Conservation (phyloP, 1,140 invertebrate species). For the Battus philenor region DNA sequence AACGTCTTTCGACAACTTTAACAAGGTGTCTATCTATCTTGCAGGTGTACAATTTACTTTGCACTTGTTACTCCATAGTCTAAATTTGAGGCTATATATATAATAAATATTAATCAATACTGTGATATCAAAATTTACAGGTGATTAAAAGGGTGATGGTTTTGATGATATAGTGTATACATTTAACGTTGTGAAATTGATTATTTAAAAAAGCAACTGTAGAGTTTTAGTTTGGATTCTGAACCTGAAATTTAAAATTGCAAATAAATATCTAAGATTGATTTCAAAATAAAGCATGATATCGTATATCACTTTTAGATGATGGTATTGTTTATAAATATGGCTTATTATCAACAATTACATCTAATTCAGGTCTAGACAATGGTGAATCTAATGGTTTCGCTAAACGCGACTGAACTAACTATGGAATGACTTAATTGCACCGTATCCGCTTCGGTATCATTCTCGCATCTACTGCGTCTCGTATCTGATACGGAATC, state of each 20-base stretch:
- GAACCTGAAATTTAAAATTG: not conserved
- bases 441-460: constrained; percentile 21
- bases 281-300: not conserved
- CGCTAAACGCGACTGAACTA: constrained; percentile 21
- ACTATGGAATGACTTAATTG: constrained; percentile 36
- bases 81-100: no score
- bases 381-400: constrained; percentile 21
- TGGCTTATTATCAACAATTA: not conserved
- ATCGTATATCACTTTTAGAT: not conserved
- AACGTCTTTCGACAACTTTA: no score
- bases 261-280: not conserved
- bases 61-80: no score
- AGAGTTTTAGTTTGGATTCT: no score
- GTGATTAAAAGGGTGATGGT: no score
- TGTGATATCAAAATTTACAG: no score
- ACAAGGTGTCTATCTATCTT: no score
- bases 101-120: no score
- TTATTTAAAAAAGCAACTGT: no score
- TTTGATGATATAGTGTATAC: no score
- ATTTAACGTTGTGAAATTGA: no score
- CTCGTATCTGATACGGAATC: constrained; percentile 29
- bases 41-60: no score
- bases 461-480: constrained; percentile 28
- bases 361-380: constrained; percentile 1
- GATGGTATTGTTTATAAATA: not conserved